Conservation (phyloP, 2,113 vertebrate species). For the Ciconia stormi region DNA sequence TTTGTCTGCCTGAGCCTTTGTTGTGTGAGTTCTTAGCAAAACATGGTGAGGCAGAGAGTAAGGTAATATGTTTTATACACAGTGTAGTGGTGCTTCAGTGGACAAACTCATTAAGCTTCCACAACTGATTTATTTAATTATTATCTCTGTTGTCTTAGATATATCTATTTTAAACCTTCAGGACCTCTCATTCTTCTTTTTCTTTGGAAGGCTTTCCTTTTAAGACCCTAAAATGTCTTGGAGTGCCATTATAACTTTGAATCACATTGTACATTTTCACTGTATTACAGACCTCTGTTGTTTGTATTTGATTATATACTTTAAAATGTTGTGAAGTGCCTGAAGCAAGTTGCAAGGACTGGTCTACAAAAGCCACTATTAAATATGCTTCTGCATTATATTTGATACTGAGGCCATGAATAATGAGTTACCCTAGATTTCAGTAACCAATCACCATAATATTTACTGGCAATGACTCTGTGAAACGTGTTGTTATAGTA, state of each 20-base stretch:
- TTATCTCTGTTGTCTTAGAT: background rate
- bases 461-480: constrained; percentile 15
- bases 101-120: background rate
- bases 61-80: background rate
- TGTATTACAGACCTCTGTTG: background rate
- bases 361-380: background rate
- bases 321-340: background rate
- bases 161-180: background rate
- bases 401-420: background rate
- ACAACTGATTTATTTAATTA: background rate
- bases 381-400: background rate
- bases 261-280: background rate
- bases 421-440: constrained; percentile 25
- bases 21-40: background rate
- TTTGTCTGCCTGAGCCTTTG: background rate
- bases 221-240: background rate
- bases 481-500: constrained; percentile 43
- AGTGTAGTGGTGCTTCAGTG: background rate
- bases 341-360: background rate
- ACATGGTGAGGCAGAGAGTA: background rate
- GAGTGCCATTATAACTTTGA: background rate
- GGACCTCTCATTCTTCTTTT: background rate
- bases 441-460: constrained; percentile 41
- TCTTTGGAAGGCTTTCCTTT: background rate
- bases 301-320: background rate